phyloP scores from a whole-genome alignment of 2,888 invertebrate genomes.

The Iselma pallidipennis region DNA sequence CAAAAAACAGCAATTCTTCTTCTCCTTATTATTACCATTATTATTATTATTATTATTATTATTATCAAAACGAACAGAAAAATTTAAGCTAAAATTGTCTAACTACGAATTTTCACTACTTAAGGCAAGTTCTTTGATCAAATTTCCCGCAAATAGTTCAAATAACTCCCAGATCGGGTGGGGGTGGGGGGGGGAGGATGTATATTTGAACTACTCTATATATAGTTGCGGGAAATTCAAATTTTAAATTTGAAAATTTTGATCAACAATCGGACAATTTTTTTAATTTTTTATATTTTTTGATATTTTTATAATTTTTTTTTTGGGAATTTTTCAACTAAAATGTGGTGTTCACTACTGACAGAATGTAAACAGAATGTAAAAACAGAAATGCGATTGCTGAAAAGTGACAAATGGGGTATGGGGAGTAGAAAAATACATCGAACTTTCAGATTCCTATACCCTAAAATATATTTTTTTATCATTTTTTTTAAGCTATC shows the following conservation, averaged over 20 bases:
- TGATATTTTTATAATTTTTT: too few species aligned
- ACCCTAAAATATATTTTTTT: constrained; percentile 20
- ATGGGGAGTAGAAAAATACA: constrained; percentile 43
- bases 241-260: too few species aligned
- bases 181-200: too few species aligned
- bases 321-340: neutral
- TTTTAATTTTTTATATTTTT: too few species aligned
- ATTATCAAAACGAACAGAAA: neutral
- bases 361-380: too few species aligned
- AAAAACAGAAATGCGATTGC: neutral
- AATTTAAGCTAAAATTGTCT: too few species aligned
- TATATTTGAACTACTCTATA: too few species aligned
- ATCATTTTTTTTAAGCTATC: neutral
- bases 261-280: too few species aligned
- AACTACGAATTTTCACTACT: neutral
- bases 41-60: neutral
- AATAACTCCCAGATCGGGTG: too few species aligned
- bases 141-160: neutral
- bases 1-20: neutral
- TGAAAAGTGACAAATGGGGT: neutral
- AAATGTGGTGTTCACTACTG: neutral
- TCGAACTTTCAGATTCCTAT: constrained; percentile 24
- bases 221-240: too few species aligned
- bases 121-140: neutral
- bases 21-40: neutral